Evolutionary conservation across 1,140 invertebrate species (phyloP), one percentile per base, ranked within the genome.

Genomic region (Rhagoletis pomonella): DNA sequence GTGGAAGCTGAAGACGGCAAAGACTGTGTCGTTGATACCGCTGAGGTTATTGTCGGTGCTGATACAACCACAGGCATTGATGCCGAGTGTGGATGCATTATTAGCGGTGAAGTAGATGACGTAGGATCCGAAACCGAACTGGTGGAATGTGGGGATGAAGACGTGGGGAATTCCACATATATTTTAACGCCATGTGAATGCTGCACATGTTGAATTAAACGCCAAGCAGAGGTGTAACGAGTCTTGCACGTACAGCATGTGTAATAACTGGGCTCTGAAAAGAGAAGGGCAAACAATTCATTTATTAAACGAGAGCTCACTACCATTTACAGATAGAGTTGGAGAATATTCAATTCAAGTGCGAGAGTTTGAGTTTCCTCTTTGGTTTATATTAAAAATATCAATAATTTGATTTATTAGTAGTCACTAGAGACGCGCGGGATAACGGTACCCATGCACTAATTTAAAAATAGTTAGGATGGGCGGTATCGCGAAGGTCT

Each of bases 181-280:
- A 99, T 97, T 92, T 98, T 97, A 88, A 99, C 96, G 29, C 98
- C 98, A 93, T 99, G 98, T 77, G 96, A 95, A 89, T 97, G 97
- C 93, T 99, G 98, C 19, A 97, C 98, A 92, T 99, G 98, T 93
- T 99, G 98, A 12, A 99, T 95, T 88, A 99, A 94, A 69, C 96
- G 95, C 98, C 98, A 99, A 0, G 98, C 98, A 42, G 98, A 98
- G 89, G 96, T 95, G 85, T 97, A 95, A 65, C 97, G 95, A 86
- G 97, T 96, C 89, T 98, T 98, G 94, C 98, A 99, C 58, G 98
- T 98, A 19, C 96, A 98, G 93, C 98, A 99, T 64, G 98, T 96
- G 93, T 98, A 97, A 94, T 97, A 97, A 93, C 96, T 96, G 88
- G 98, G 98, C 94, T 99, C 98, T 99, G 97, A 69, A 96, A 94